Base-by-base conservation (phyloP, 2,113 vertebrate species). In the Podocnemis expansa region DNA sequence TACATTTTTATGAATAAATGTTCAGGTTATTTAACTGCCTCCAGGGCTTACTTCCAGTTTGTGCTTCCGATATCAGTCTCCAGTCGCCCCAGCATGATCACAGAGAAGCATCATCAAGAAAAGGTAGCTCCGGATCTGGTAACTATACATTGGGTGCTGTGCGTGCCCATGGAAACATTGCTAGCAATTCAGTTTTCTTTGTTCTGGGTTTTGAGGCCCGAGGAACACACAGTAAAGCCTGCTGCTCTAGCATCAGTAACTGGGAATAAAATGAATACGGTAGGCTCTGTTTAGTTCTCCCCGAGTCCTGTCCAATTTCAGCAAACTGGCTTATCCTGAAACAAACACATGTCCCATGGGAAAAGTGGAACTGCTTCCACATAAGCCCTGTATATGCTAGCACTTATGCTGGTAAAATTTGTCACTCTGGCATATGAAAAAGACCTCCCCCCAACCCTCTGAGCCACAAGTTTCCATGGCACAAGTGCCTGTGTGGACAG, bases 1-100 rank as follows among this genome's bases (percentile, higher is more conserved):
- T 94, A 96, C 93, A 96, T 91, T 96, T 95, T 97, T 96, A 94
- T 97, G 80, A 93, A 85, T 96, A 97, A 97, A 97, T 0, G 3
- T 82, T 51, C 41, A 4, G 13, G 82, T 78, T 87, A 89, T 94
- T 76, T 51, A 27, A 45, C 0, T 60, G 58, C 31, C 22, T 21
- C 21, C 19, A 25, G 51, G 34, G 24, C 7, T 45, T 16, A 24
- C 41, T 43, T 38, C 70, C 22, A 25, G 6, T 25, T 24, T 43
- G 24, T 73, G 21, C 70, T 12, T 24, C 38, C 3, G 38, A 13
- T 75, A 41, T 41, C 27, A 76, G 24, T 45, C 43, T 75, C 38
- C 45, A 76, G 24, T 38, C 34, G 10, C n/a, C 63, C 34, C 14
- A 38, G 34, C 63, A 67, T n/a, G 34, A 21, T 67, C 63, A 9